Percentiles rank a stretch among this genome's conserved stretches.
Conservation (phyloP, 2,113 vertebrate genomes). For the Budorcas taxicolor region DNA sequence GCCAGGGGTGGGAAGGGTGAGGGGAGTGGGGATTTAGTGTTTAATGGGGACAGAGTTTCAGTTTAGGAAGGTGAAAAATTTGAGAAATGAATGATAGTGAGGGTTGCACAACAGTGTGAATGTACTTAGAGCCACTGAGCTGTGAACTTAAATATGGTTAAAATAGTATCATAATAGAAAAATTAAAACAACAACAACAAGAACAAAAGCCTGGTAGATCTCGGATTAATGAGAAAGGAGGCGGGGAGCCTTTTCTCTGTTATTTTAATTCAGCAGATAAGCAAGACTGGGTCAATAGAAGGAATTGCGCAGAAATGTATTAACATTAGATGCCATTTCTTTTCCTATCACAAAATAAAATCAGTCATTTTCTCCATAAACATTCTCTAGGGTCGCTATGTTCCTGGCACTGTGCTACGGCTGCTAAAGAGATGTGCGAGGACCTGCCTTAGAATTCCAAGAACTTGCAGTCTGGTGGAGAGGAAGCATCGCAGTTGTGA, state of each 20-base stretch:
- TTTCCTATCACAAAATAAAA: slow-evolving; percentile 12
- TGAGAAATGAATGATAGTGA: background rate
- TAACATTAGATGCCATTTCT: background rate
- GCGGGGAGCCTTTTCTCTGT: background rate
- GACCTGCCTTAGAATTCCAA: background rate
- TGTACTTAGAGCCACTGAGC: background rate
- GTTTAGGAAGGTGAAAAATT: background rate
- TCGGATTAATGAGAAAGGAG: background rate
- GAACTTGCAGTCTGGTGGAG: background rate
- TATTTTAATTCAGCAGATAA: background rate
- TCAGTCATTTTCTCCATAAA: background rate
- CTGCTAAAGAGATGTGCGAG: background rate
- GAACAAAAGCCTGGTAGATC: background rate
- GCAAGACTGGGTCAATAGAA: background rate
- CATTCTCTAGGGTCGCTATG: background rate
- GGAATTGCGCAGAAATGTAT: background rate
- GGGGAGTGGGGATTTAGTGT: background rate
- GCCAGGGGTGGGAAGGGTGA: background rate
- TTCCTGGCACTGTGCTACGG: background rate
- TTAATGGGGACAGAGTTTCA: background rate
- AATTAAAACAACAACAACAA: background rate
- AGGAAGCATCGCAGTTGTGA: background rate
- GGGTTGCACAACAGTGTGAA: background rate
- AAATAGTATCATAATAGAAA: background rate
- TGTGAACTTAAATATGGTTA: background rate